phyloP scores from a whole-genome alignment of 1,140 invertebrate genomes.

The Pararge aegeria region DNA sequence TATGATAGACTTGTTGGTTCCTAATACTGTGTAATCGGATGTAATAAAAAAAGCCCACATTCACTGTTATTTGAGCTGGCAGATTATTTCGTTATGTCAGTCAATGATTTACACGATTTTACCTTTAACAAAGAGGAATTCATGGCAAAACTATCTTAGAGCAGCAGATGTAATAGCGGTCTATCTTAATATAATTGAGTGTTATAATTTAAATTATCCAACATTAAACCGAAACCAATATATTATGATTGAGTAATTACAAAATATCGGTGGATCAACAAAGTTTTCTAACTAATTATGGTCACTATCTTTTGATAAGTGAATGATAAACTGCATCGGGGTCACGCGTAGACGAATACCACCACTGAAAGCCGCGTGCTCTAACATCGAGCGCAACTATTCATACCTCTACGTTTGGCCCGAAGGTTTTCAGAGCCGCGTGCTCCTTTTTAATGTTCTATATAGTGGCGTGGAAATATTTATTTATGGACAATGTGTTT shows the following conservation, averaged over 20 bases:
- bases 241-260: no score
- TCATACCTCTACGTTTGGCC: constrained; percentile 1
- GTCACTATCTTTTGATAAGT: no score
- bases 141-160: no score
- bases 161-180: no score
- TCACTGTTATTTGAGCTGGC: neutral
- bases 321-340: neutral
- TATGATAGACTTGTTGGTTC: neutral
- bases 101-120: no score
- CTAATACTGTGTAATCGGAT: neutral
- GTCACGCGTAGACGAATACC: constrained; percentile 4
- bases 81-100: no score
- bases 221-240: no score
- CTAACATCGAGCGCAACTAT: neutral
- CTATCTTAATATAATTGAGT: no score
- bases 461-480: neutral
- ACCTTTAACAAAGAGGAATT: no score
- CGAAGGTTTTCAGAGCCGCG: neutral
- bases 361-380: neutral
- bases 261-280: no score
- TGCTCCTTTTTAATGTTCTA: constrained; percentile 7
- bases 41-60: neutral
- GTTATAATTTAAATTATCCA: no score
- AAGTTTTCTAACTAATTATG: no score
- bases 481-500: neutral